Base-by-base conservation (phyloP, 2,888 invertebrate species). In the Griposia aprilina region DNA sequence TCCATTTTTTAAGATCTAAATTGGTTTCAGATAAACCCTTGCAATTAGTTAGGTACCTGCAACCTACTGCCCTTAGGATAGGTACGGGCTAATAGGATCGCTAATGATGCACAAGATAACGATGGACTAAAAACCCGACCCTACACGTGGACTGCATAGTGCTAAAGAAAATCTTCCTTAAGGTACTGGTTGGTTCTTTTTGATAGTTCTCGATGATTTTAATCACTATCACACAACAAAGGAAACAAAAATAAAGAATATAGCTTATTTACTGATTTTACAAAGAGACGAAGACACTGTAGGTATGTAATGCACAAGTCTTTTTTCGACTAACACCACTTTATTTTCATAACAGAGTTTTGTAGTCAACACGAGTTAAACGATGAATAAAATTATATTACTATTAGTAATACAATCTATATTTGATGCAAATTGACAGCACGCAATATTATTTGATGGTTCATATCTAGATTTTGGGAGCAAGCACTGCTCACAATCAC, bases 381-480 rank as follows among this genome's bases (percentile, higher is more conserved):
- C 41, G 69, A 48, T 63, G 17, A 57, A 78, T 75, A 77, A 75
- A 62, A 76, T 76, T 5, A 77, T 84, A 72, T 52, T 50, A 60
- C 68, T 81, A 55, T 74, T 41, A 50, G 48, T 63, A 78, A 74
- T 73, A 84, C 1, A 73, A 81, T 60, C 52, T 52, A 75, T 55
- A 71, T 75, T 74, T n/a, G 48, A 85, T 80, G 77, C 60, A 82
- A 86, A 79, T 85, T 75, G 70, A 66, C 78, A 60, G 70, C 55
- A 20, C 20, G 57, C 68, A 65, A 80, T 86, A 80, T 73, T 73
- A 83, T 81, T 83, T 87, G 74, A 86, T 81, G 67, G 76, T 59
- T 71, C 69, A 55, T 76, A 82, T 82, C 74, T 74, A 70, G 76
- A 87, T 68, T 87, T 87, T 76, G 65, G 80, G 76, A 79, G 73